phyloP scores from a whole-genome alignment of 2,888 invertebrate genomes.

The Volucella zonaria region DNA sequence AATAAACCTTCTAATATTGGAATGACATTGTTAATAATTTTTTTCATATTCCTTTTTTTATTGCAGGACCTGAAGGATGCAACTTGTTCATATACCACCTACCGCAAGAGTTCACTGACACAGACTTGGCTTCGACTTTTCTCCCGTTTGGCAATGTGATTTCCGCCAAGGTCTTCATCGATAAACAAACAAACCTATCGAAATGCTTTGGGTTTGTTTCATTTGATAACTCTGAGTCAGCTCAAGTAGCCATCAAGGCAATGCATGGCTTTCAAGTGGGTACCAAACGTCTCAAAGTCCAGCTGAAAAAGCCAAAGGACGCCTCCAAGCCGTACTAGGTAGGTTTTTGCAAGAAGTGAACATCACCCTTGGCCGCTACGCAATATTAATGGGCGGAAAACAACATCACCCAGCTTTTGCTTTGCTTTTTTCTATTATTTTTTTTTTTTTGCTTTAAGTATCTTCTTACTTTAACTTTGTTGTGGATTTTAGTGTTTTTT shows the following conservation, averaged over 20 bases:
- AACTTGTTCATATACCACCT: conserved; percentile 99
- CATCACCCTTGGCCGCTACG: not conserved
- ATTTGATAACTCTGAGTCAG: conserved; percentile 96
- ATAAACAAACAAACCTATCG: conserved; percentile 99
- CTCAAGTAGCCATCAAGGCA: conserved; percentile 96
- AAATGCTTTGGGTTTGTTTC: conserved; percentile 99
- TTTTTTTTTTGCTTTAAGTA: conserved; percentile 11
- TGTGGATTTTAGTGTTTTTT: conserved; percentile 67
- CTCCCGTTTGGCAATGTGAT: conserved; percentile 98
- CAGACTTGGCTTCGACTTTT: conserved; percentile 98
- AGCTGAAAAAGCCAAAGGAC: conserved; percentile 97
- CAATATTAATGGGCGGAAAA: conserved; percentile 17
- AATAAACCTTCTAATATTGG: no score
- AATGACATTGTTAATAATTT: not conserved
- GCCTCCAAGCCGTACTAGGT: conserved; percentile 95
- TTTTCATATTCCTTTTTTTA: conserved; percentile 34
- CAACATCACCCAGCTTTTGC: conserved; percentile 45
- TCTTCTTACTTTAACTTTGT: conserved; percentile 49
- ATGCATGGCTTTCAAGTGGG: conserved; percentile 99
- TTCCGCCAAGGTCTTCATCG: conserved; percentile 99
- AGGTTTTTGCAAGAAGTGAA: conserved; percentile 41
- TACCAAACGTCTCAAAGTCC: conserved; percentile 98
- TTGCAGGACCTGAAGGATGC: conserved; percentile 96
- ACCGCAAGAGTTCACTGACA: conserved; percentile 99
- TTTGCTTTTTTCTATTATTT: conserved; percentile 44